Evolutionary conservation across 2,113 vertebrate genomes (phyloP).

Genomic region (Atrichornis clamosus): DNA sequence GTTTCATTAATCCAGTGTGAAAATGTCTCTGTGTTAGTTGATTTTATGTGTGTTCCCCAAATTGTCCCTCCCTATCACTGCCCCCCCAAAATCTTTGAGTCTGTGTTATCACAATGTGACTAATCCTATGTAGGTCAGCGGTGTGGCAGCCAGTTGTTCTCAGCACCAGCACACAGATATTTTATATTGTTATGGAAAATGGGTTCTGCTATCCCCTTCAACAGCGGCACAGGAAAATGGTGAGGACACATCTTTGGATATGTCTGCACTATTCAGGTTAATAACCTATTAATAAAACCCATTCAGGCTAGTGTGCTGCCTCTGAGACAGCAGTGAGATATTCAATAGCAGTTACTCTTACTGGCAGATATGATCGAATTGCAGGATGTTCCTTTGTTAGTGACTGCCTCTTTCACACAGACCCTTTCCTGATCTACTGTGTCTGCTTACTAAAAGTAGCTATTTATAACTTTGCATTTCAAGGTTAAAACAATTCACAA

Average conservation of each 20-base stretch:
- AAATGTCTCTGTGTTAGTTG: neutral
- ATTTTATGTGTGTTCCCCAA: neutral
- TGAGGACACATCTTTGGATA: neutral
- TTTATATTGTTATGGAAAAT: neutral
- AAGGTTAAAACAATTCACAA: neutral
- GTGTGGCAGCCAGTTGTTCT: neutral
- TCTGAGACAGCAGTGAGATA: neutral
- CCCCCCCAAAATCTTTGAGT: neutral
- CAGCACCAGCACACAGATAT: neutral
- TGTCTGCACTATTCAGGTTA: neutral
- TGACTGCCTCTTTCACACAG: neutral
- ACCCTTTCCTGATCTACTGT: neutral
- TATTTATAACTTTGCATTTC: neutral
- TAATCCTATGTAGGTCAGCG: neutral
- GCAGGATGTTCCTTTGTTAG: neutral
- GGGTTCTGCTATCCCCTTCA: neutral
- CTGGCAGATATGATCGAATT: neutral
- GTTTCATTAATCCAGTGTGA: neutral
- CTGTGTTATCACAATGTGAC: neutral
- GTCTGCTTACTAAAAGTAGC: neutral
- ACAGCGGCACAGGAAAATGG: neutral
- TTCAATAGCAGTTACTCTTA: neutral
- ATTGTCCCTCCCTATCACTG: rapidly evolving
- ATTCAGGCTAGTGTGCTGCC: neutral
- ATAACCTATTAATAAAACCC: neutral